These are phyloP conservation scores for Labeo rohita DNA, from an alignment of 2,113 vertebrate genomes.

Conservation along the genomic window DNA sequence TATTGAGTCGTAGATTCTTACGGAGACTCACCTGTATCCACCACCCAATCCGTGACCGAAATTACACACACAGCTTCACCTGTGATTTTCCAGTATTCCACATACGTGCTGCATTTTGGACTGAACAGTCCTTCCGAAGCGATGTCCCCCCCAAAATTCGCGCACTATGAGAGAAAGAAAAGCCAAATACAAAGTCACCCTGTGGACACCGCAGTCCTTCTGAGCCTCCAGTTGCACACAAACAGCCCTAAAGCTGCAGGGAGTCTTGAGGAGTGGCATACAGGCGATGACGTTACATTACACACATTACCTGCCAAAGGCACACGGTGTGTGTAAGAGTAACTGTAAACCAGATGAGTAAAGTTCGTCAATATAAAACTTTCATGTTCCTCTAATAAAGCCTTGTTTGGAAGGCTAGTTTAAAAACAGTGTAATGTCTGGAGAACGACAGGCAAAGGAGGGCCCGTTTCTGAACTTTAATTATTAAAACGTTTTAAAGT, in stretches of 20 bases:
- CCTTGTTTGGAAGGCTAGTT: neutral
- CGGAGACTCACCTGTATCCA: conserved; percentile 30
- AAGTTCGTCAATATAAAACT: neutral
- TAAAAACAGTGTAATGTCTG: neutral
- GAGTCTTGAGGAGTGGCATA: conserved; percentile 4
- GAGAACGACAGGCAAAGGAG: neutral
- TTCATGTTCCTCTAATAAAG: neutral
- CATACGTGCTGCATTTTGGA: neutral
- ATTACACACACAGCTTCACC: neutral
- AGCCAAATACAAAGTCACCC: neutral
- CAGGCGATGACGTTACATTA: too few species aligned
- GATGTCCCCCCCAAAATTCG: neutral
- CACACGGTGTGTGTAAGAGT: neutral
- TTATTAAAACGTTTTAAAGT: neutral
- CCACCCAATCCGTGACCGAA: neutral
- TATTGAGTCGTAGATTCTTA: neutral
- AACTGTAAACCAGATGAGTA: neutral
- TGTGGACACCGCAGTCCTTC: neutral
- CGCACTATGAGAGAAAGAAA: neutral
- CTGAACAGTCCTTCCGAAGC: neutral
- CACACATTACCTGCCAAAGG: neutral
- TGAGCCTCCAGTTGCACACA: neutral
- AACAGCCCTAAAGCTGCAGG: neutral
- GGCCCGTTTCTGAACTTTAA: neutral
- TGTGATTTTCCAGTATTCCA: conserved; percentile 9